Evolutionary conservation across 2,888 invertebrate genomes (phyloP), one percentile per base, ranked within the genome.

Genomic region (Oscheius onirici): DNA sequence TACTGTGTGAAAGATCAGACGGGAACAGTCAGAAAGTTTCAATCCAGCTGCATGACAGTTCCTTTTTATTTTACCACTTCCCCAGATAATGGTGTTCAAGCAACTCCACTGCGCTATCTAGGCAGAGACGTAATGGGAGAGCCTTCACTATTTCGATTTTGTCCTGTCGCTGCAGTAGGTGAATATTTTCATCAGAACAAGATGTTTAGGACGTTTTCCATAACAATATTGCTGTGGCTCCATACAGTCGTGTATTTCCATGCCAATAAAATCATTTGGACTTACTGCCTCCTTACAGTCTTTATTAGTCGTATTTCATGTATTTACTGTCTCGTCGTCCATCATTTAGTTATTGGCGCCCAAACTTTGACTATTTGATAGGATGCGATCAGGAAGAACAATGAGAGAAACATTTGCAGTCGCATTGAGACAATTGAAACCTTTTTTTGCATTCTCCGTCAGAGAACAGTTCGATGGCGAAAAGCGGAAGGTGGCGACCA

Each of bases 1-100:
- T 58, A 58, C 41, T 58, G 58, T 58, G 6, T 20, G 6, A 52
- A 52, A 52, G 52, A 52, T 24, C 52, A 24, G 15, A 8, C 20
- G 13, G 52, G 52, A 17, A 52, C 6, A 28, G 26, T 55, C 15
- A 24, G 26, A 55, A 15, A 20, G 24, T 41, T 58, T 20, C 6
- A 17, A 17, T 58, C 58, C 17, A 58, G 22, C 17, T 58, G 55
- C 26, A 26, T 55, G 34, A 55, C n/a, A 10, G 28, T 10, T 17
- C 55, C 55, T 26, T 26, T 28, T 20, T 8, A 15, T 5, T 15
- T 26, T 10, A 28, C n/a, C 3, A 22, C n/a, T 11, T 20, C 55
- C 2, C 10, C n/a, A 13, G 55, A 55, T 55, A 34, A 15, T 15
- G 55, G 55, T 5, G 11, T 58, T 6, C 6, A 41, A 8, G 17